Base-by-base conservation (phyloP, 2,888 invertebrate genomes). In the Barypeithes pellucidus region DNA sequence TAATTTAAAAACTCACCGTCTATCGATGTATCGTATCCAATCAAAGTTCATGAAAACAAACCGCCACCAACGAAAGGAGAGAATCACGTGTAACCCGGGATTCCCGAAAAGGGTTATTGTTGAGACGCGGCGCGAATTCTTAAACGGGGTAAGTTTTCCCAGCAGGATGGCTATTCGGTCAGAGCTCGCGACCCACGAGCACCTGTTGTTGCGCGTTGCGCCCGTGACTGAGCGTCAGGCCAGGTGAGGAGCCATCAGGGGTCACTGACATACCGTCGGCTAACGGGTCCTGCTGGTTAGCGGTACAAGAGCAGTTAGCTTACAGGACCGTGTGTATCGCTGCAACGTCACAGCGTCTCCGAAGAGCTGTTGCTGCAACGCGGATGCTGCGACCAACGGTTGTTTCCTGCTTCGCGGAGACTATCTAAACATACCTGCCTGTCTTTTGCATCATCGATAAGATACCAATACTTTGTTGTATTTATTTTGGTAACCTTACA, bases 301-400 rank as follows among this genome's bases (percentile, higher is more conserved):
- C 86, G 85, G 86, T 85, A 86, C 83, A 84, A 85, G 85, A 85
- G 83, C 86, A 85, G 86, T 86, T 86, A 86, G 81, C 82, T 85
- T 85, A 85, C 85, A 85, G 86, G 86, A 86, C 83, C 80, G 83
- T 85, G 85, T 84, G 86, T 86, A 85, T 84, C 82, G 76, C 77
- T 41, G 36, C 72, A 22, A 73, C 73, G 73, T 73, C 73, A 73
- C 73, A 60, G 41, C 45, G 59, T 66, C 66, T 57, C 54, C 61
- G 65, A 73, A 69, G 61, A 69, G 73, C 70, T 62, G 74, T 74
- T 62, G 41, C 67, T 60, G 67, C 70, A 74, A 74, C 74, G 70
- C 74, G 74, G 74, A 74, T 74, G 74, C 74, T 74, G 74, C 67
- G 66, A 67, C 59, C 69, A 73, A 73, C 73, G 73, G 73, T 73